Evolutionary conservation across 2,888 invertebrate genomes (phyloP), one percentile per base, ranked within the genome.

Genomic region (Protonemura montana): DNA sequence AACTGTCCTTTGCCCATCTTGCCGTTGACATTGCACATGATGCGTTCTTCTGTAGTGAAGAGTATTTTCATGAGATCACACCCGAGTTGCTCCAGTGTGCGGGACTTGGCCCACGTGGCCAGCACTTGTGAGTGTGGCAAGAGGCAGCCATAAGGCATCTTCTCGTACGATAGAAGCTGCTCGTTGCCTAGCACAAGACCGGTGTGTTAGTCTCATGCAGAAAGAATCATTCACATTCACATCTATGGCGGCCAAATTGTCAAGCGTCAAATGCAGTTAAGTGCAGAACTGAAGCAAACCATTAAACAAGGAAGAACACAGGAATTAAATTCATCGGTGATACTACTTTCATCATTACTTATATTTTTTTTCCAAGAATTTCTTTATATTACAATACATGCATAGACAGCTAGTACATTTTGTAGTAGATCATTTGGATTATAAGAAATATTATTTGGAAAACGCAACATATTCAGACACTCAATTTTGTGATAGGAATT

Each of bases 1-100:
- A 92, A 92, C 88, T 92, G 91, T 86, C 91, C 91, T 88, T 92
- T 92, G 83, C 92, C 92, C 92, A 92, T 91, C 90, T 92, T 92
- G 82, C 92, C 92, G 88, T 92, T 92, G 6, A 92, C 92, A 88
- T 92, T 92, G 89, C 92, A 92, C 30, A 92, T 89, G 87, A 92
- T 91, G 89, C 92, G 90, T 89, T 92, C 92, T 88, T 92, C 92
- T 7, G 91, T 91, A 26, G 92, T 91, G 88, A 92, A 92, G 35
- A 92, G 89, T 78, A 92, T 91, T 89, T 92, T 92, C 92, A 92
- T 92, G 85, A 92, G 90, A 89, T 92, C 92, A 88, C 92, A 92
- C 86, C 91, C 92, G 82, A 92, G 90, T 89, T 92, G 92, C 89
- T 92, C 92, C 89, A 91, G 90, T 42, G 92, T 91, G 86, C 92